Percentiles rank a stretch among this genome's conserved stretches.
phyloP scores from a whole-genome alignment of 2,113 vertebrate species.

The Rhinopomastus cyanomelas region DNA sequence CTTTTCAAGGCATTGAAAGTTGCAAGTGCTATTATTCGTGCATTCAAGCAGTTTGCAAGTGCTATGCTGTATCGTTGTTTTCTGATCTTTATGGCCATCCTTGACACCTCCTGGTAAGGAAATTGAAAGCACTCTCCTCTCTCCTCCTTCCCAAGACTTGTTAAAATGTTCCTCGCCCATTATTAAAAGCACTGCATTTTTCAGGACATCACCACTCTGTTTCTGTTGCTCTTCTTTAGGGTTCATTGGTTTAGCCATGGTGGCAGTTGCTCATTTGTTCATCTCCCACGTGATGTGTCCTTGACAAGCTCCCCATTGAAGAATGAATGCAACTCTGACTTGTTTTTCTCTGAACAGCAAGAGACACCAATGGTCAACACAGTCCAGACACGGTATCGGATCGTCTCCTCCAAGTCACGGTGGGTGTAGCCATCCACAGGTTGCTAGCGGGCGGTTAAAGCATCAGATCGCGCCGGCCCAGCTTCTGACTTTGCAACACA shows the following conservation, averaged over 20 bases:
- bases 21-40: constrained; percentile 95
- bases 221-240: constrained; percentile 41
- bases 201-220: constrained; percentile 32
- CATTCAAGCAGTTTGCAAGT: constrained; percentile 87
- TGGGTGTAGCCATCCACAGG: constrained; percentile 30
- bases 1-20: constrained; percentile 91
- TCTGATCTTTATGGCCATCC: constrained; percentile 74
- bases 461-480: constrained; percentile 34
- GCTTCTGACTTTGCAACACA: background rate
- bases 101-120: constrained; percentile 66
- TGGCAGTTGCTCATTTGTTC: background rate
- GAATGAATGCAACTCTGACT: constrained; percentile 45
- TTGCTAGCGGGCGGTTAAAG: constrained; percentile 65
- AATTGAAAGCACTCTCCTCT: constrained; percentile 55
- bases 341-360: constrained; percentile 31
- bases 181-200: constrained; percentile 23
- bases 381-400: constrained; percentile 14
- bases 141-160: constrained; percentile 42
- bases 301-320: constrained; percentile 30
- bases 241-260: constrained; percentile 43
- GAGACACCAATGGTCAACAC: constrained; percentile 54
- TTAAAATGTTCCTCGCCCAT: constrained; percentile 31
- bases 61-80: constrained; percentile 80
- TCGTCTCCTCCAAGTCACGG: constrained; percentile 42
- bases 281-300: background rate